Base-by-base conservation (phyloP, 2,797 vertebrate species). In the Esox masquinongy region DNA sequence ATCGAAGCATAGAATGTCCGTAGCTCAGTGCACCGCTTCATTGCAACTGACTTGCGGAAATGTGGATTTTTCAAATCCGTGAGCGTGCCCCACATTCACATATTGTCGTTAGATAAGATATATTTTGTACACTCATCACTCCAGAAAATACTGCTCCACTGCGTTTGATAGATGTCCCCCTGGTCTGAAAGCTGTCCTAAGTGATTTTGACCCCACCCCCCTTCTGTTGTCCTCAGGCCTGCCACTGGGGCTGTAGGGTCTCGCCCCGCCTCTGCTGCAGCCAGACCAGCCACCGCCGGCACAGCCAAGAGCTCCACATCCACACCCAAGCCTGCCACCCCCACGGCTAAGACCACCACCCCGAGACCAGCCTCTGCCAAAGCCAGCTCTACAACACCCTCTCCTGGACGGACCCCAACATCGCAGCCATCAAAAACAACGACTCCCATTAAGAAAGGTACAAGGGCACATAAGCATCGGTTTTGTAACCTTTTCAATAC, bases 391-490 rank as follows among this genome's bases (percentile, higher is more conserved):
- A 89, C 90, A 68, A 83, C 91, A 9, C 91, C 90, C 76, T 89
- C 92, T 92, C 88, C 83, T 92, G 89, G 89, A 79, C 93, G 89
- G 83, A 68, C 90, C 71, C 79, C 86, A 64, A 81, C 79, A 83
- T 80, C 87, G 74, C 91, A 87, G 61, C 79, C 88, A 63, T 85
- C 92, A 50, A 93, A 86, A 74, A 92, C 77, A 67, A 84, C 87
- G 9, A 89, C 91, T 12, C 84, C 92, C 39, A 51, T 90, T 70
- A 94, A 93, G 84, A 95, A 94, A 93, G 94, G 94, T 94, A 80
- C n/a, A 4, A 19, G 1, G 47, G 19, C 22, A 14, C 50, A 34
- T 26, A 8, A 56, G 19, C 22, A 22, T 31, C 50, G 43, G 50
- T 81, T 47, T 68, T 70, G 39, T 11, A 59, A 22, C 56, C 3